Evolutionary conservation across 2,797 vertebrate genomes (phyloP), one percentile per base, ranked within the genome.

Genomic region (Sciurus vulgaris): DNA sequence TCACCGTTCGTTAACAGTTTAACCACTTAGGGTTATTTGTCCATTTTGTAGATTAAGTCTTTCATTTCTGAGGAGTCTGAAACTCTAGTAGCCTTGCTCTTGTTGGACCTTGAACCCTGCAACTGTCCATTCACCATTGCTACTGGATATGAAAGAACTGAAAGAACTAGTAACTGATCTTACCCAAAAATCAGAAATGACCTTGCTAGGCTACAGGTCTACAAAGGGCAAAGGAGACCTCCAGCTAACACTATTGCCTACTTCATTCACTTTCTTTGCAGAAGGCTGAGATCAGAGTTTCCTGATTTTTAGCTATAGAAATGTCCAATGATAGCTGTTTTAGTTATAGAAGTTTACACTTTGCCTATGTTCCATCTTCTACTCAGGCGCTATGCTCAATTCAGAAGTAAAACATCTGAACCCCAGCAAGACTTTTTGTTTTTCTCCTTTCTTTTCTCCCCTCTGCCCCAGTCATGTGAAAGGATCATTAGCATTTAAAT

Each of bases 301-400:
- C 87, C 83, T 88, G 51, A 86, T 63, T 73, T 91, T 79, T 70
- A 65, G 73, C 63, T 87, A 15, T 44, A 78, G 69, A 85, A 26
- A 28, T 77, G 22, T 6, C 28, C 84, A 4, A 73, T 35, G 38
- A 76, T 22, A 85, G 28, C 12, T 47, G 28, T 38, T 88, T 92
- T 72, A 11, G 33, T 91, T 94, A 51, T 3, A 77, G 61, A 92
- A 79, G 41, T 81, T 94, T 47, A 47, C 2, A 30, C 20, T 89
- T 96, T 84, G 76, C 24, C n/a, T 94, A 33, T 73, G 54, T 89
- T 77, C 83, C 91, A 77, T 73, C 96, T 96, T 89, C 78, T 81
- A 84, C 28, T 7, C 65, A 95, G 56, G 51, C 86, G 6, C 59
- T 81, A 41, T 22, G 30, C 33, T 95, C 24, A 94, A 95, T 93